Evolutionary conservation across 2,797 vertebrate genomes (phyloP).

Genomic region (Tenualosa ilisha): DNA sequence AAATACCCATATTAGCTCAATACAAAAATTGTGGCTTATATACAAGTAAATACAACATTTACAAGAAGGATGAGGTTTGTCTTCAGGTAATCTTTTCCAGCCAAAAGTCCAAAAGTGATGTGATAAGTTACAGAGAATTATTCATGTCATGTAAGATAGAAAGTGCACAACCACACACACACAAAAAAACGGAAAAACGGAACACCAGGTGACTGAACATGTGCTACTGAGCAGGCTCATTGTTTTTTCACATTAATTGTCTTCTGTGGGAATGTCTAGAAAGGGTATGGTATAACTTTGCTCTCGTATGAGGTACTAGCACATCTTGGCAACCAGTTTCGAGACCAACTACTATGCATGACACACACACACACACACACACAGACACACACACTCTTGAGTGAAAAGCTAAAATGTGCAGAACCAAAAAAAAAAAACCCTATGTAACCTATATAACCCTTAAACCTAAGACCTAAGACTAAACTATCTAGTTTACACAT

Average conservation of each 20-base stretch:
- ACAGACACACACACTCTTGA: background rate
- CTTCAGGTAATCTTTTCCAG: constrained; percentile 10
- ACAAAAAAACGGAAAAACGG: background rate
- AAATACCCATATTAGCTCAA: constrained; percentile 61
- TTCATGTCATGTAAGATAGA: background rate
- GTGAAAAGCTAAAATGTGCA: background rate
- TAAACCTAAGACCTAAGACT: background rate
- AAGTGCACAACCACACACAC: background rate
- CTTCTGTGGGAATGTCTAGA: constrained; percentile 3
- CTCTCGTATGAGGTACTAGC: background rate
- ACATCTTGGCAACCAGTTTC: constrained; percentile 6
- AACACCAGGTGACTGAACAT: background rate
- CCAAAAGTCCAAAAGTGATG: background rate
- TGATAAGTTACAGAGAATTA: background rate
- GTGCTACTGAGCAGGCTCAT: background rate
- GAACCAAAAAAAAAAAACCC: background rate
- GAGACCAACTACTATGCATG: background rate
- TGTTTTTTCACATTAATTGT: background rate
- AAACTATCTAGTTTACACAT: background rate
- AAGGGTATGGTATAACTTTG: background rate
- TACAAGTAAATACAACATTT: constrained; percentile 69
- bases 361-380: background rate
- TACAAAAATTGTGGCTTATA: constrained; percentile 59
- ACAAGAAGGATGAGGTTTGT: constrained; percentile 50
- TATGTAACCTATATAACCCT: background rate